Conservation (phyloP, 2,888 invertebrate species). For the Thymelicus lineola region DNA sequence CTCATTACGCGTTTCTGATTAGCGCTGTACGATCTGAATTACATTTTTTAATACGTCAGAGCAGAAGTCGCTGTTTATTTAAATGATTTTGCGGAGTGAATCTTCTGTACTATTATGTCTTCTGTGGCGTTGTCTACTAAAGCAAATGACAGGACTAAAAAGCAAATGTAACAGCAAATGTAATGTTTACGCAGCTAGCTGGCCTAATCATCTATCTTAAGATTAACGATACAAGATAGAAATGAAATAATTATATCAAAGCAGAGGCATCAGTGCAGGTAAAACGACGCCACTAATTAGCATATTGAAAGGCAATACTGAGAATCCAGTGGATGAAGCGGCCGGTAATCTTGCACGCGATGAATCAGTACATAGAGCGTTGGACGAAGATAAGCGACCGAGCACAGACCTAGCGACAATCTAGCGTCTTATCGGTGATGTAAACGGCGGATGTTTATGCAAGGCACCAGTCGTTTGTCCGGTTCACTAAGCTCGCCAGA, state of each 20-base stretch:
- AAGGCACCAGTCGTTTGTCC: constrained; percentile 55
- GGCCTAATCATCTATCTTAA: constrained; percentile 19
- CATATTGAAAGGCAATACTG: constrained; percentile 41
- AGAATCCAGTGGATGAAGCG: constrained; percentile 39
- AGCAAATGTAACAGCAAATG: constrained; percentile 16
- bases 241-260: constrained; percentile 28
- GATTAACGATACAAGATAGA: constrained; percentile 32
- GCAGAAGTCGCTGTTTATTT: too few species aligned
- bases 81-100: too few species aligned
- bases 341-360: constrained; percentile 42
- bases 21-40: too few species aligned
- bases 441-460: constrained; percentile 73
- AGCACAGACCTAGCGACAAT: constrained; percentile 48
- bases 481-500: constrained; percentile 42
- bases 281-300: constrained; percentile 35
- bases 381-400: constrained; percentile 56
- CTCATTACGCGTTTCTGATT: too few species aligned
- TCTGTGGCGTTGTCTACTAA: neutral
- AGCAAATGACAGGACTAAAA: neutral
- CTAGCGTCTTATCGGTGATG: constrained; percentile 61
- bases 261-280: constrained; percentile 33
- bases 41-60: too few species aligned
- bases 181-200: constrained; percentile 5
- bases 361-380: constrained; percentile 49
- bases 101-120: too few species aligned